Evolutionary conservation across 2,888 invertebrate genomes (phyloP).

Genomic region (Erannis defoliaria): DNA sequence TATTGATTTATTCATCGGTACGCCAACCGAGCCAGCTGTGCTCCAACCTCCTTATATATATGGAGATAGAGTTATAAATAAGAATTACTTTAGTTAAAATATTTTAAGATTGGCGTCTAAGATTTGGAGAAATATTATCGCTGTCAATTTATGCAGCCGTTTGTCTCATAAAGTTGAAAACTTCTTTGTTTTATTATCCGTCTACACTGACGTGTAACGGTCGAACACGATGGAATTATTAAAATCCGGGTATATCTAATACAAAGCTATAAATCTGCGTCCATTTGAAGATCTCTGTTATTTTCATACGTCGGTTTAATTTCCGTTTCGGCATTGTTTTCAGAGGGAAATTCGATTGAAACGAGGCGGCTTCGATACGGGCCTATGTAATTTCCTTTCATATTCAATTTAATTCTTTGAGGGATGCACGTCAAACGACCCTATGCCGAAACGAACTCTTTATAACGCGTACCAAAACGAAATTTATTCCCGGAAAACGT

Average conservation of each 20-base stretch:
- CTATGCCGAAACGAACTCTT: slow-evolving; percentile 61
- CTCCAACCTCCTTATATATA: slow-evolving; percentile 18
- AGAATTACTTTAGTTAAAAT: slow-evolving; percentile 22
- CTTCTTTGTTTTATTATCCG: not conserved
- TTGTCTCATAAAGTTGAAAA: not conserved
- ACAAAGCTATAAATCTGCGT: slow-evolving; percentile 57
- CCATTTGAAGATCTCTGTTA: slow-evolving; percentile 67
- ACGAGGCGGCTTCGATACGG: slow-evolving; percentile 73
- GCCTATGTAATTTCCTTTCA: slow-evolving; percentile 80
- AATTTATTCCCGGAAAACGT: slow-evolving; percentile 60
- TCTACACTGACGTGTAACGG: not conserved
- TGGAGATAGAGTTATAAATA: slow-evolving; percentile 31
- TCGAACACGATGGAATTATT: not conserved
- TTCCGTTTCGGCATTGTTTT: slow-evolving; percentile 82
- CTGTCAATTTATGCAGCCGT: not conserved
- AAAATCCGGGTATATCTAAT: slow-evolving; percentile 23
- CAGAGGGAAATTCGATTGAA: slow-evolving; percentile 78
- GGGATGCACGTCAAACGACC: slow-evolving; percentile 68
- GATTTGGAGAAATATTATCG: not conserved
- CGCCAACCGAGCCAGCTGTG: slow-evolving; percentile 29
- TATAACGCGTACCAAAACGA: slow-evolving; percentile 56
- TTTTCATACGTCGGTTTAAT: slow-evolving; percentile 79
- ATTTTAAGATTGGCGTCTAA: slow-evolving; percentile 3
- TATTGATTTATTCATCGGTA: slow-evolving; percentile 49
- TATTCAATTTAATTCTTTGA: slow-evolving; percentile 80